Conservation (phyloP, 30 jellyfish, hydroid and myxozoan genomes). For the Pseudorhiza aurosa region DNA sequence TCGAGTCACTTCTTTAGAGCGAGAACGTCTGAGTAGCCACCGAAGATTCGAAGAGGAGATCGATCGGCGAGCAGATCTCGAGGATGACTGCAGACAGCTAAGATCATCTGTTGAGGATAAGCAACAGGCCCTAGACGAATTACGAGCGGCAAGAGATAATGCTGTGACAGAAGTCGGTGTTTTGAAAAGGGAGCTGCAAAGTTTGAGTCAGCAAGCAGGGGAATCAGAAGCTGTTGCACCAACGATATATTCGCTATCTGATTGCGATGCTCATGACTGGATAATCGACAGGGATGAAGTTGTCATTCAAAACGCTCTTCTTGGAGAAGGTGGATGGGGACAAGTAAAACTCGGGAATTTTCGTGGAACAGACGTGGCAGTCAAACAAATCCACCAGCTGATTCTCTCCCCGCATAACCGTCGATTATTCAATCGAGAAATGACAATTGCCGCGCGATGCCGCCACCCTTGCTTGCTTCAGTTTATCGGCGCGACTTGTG, state of each 20-base stretch:
- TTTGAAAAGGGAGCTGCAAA: slow-evolving; percentile 35
- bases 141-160: slow-evolving; percentile 44
- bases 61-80: slow-evolving; percentile 14
- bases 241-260: background rate
- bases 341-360: slow-evolving; percentile 89
- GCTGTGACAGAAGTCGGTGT: slow-evolving; percentile 51
- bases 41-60: slow-evolving; percentile 53
- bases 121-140: slow-evolving; percentile 9
- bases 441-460: slow-evolving; percentile 94
- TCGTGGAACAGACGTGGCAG: slow-evolving; percentile 97
- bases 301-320: slow-evolving; percentile 30
- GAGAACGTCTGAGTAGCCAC: slow-evolving; percentile 42
- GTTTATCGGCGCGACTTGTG: slow-evolving; percentile 96
- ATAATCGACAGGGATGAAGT: slow-evolving; percentile 76
- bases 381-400: slow-evolving; percentile 89
- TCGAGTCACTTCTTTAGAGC: slow-evolving; percentile 37
- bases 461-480: slow-evolving; percentile 97
- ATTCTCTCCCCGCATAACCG: slow-evolving; percentile 93
- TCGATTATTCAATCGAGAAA: slow-evolving; percentile 91
- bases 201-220: slow-evolving; percentile 12
- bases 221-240: background rate
- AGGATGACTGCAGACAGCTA: slow-evolving; percentile 23
- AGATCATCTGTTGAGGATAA: slow-evolving; percentile 46
- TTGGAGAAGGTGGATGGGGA: slow-evolving; percentile 98
- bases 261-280: slow-evolving; percentile 66